phyloP scores from a whole-genome alignment of 2,888 invertebrate genomes.

The Tryphoninae sp. region DNA sequence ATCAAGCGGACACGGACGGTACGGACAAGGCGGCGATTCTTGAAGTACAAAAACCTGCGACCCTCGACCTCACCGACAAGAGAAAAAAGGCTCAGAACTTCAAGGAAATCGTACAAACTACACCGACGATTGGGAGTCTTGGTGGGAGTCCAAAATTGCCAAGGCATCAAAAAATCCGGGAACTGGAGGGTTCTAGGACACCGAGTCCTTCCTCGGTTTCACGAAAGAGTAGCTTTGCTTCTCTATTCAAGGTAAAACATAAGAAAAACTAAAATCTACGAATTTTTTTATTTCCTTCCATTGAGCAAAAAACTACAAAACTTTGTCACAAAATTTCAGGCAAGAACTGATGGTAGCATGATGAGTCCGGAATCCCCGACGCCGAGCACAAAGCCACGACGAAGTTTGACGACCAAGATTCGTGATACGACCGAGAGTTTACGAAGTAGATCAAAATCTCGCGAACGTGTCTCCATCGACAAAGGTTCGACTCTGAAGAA shows the following conservation, averaged over 20 bases:
- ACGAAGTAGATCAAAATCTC: slow-evolving; percentile 79
- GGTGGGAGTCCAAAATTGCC: slow-evolving; percentile 76
- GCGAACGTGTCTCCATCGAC: slow-evolving; percentile 75
- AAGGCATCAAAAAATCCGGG: slow-evolving; percentile 79
- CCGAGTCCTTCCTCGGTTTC: slow-evolving; percentile 89
- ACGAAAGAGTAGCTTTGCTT: slow-evolving; percentile 91
- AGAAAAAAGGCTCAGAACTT: slow-evolving; percentile 76
- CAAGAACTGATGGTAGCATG: slow-evolving; percentile 75
- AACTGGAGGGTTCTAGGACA: slow-evolving; percentile 81
- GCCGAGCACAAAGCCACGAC: slow-evolving; percentile 74
- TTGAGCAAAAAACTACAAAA: background rate
- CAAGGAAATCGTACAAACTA: slow-evolving; percentile 73
- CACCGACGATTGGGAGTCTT: slow-evolving; percentile 70
- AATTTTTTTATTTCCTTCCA: background rate
- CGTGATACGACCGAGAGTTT: slow-evolving; percentile 80
- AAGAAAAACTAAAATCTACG: background rate
- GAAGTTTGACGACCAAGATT: slow-evolving; percentile 79
- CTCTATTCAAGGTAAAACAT: slow-evolving; percentile 87
- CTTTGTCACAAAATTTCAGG: slow-evolving; percentile 65
- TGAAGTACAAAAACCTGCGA: slow-evolving; percentile 84
- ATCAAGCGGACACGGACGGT: slow-evolving; percentile 61
- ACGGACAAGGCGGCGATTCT: slow-evolving; percentile 80
- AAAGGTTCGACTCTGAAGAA: slow-evolving; percentile 73
- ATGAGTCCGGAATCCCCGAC: slow-evolving; percentile 80
- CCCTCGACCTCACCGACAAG: slow-evolving; percentile 83